Percentiles rank a stretch among this genome's conserved stretches.
phyloP scores from a whole-genome alignment of 2,797 vertebrate species.

The Darevskia mixta region DNA sequence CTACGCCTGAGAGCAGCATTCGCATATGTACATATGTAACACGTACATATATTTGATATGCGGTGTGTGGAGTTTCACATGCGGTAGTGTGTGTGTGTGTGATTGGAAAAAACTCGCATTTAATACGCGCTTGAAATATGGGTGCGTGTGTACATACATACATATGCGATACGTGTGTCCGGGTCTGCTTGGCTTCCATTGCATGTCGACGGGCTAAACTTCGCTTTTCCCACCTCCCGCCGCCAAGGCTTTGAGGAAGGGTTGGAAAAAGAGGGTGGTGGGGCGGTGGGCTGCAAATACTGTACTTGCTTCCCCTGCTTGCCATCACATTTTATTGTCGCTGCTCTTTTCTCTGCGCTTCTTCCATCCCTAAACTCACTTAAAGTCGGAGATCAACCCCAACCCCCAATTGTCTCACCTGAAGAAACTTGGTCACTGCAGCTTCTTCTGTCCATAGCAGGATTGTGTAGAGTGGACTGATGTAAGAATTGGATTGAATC shows the following conservation, averaged over 20 bases:
- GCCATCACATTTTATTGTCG: not conserved
- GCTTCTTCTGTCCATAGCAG: not conserved
- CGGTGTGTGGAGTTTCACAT: not conserved
- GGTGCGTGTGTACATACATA: not conserved
- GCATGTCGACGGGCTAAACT: slow-evolving; percentile 1
- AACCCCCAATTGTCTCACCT: not conserved
- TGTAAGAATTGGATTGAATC: not conserved
- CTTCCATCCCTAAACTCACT: not conserved
- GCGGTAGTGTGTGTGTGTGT: not conserved
- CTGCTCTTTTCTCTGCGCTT: not conserved
- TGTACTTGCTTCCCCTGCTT: not conserved
- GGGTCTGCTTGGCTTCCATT: not conserved
- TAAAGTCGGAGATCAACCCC: slow-evolving; percentile 3
- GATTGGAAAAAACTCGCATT: too few relatives aligned
- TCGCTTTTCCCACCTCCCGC: slow-evolving; percentile 9
- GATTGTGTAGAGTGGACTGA: not conserved
- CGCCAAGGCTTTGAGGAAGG: not conserved
- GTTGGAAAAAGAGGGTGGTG: too few relatives aligned
- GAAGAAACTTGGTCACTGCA: slow-evolving; percentile 44
- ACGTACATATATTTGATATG: not conserved
- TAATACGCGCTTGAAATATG: not conserved
- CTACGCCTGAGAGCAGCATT: not conserved
- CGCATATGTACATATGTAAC: not conserved
- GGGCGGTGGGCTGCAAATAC: not conserved
- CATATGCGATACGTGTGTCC: not conserved